Percentiles rank a stretch among this genome's conserved stretches.
Conservation (phyloP, 2,888 invertebrate genomes). For the Caenorhabditis japonica region DNA sequence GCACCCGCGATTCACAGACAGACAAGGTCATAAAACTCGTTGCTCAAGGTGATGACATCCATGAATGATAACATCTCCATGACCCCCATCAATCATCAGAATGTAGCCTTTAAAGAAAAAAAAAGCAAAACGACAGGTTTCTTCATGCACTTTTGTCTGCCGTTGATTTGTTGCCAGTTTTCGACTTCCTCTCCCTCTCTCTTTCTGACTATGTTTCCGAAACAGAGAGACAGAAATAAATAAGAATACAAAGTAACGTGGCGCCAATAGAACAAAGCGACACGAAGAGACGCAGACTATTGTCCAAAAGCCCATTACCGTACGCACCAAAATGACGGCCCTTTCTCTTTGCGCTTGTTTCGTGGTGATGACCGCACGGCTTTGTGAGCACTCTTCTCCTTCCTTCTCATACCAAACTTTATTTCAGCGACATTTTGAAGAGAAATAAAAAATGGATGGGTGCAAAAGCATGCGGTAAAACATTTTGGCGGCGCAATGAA, state of each 20-base stretch:
- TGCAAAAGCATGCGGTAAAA: conserved; percentile 44
- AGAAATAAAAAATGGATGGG: too few species aligned
- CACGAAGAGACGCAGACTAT: conserved; percentile 11
- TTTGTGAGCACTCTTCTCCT: too few species aligned
- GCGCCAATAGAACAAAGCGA: conserved; percentile 6
- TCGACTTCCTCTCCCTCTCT: too few species aligned
- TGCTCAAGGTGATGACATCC: too few species aligned
- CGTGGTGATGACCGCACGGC: too few species aligned
- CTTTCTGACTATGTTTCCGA: too few species aligned
- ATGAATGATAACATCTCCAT: background rate
- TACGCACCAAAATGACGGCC: conserved; percentile 22
- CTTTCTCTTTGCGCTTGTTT: too few species aligned
- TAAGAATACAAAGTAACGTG: conserved; percentile 15
- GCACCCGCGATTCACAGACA: too few species aligned
- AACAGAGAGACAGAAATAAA: conserved; percentile 9
- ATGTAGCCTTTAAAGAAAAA: background rate
- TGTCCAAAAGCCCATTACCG: conserved; percentile 33
- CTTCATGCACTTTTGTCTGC: conserved; percentile 9
- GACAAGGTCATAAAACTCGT: too few species aligned
- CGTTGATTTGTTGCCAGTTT: conserved; percentile 9
- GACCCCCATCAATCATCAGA: background rate
- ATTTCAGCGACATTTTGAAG: conserved; percentile 9
- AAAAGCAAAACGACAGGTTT: background rate
- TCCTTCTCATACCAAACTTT: conserved; percentile 5
- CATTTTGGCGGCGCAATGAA: conserved; percentile 21